Conservation (phyloP, 1,140 invertebrate species). For the Neocloeon triangulifer region DNA sequence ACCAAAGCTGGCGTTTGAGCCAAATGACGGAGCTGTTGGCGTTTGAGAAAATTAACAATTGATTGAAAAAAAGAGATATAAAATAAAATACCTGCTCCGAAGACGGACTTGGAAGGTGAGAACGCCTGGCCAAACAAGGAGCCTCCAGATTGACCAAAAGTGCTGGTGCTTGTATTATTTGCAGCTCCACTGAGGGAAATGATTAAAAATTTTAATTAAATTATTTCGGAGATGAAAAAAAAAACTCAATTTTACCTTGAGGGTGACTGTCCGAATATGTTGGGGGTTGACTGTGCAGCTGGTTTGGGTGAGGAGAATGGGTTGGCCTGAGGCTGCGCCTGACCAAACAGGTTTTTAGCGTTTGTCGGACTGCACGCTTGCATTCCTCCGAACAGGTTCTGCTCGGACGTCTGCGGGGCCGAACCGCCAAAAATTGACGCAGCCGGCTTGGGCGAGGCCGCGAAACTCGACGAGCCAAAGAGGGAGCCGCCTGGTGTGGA, state of each 20-base stretch:
- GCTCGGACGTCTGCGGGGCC: constrained; percentile 2
- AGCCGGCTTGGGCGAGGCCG: constrained; percentile 7
- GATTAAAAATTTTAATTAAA: no score
- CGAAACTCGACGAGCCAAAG: constrained; percentile 6
- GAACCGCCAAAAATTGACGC: constrained; percentile 13
- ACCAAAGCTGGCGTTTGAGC: constrained; percentile 18
- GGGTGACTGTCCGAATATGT: background rate
- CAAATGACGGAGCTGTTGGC: background rate
- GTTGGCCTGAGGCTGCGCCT: constrained; percentile 7
- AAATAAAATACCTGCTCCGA: background rate
- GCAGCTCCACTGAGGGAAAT: no score
- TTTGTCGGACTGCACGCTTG: constrained; percentile 1
- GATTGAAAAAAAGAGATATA: no score
- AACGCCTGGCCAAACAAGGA: constrained; percentile 10
- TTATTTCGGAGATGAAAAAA: no score
- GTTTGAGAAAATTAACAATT: no score
- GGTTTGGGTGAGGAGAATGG: constrained; percentile 10
- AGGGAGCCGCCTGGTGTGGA: constrained; percentile 5
- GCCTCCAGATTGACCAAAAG: constrained; percentile 6
- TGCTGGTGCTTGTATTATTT: background rate
- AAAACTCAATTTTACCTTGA: no score
- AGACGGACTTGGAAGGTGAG: constrained; percentile 1
- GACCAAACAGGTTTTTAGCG: constrained; percentile 7
- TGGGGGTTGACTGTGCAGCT: constrained; percentile 1
- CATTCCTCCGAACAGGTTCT: constrained; percentile 7